These are phyloP conservation scores for Pachyramphus minor DNA, from an alignment of 2,113 vertebrate species.

Conservation along the genomic window DNA sequence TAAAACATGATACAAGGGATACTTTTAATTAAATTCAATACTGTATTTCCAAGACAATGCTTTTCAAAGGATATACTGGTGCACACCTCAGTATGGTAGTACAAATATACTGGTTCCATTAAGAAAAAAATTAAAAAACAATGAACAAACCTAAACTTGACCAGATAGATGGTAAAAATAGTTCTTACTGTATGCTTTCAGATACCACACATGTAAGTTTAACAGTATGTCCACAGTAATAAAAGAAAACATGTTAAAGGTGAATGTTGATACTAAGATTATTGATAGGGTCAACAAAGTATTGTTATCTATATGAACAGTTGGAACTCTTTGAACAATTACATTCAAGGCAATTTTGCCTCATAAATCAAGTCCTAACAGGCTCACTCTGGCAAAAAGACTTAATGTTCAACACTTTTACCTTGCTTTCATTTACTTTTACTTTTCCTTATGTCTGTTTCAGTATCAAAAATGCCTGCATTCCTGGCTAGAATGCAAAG, in stretches of 20 bases:
- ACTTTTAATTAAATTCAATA: not conserved
- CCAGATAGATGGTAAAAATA: constrained; percentile 3
- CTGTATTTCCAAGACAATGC: not conserved
- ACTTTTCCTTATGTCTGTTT: constrained; percentile 16
- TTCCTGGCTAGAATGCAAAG: constrained; percentile 9
- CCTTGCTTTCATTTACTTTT: not conserved
- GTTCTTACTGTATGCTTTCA: not conserved
- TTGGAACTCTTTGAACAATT: not conserved
- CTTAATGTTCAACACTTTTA: not conserved
- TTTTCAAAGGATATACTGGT: not conserved
- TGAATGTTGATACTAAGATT: not conserved
- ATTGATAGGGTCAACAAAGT: not conserved
- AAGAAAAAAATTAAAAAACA: not conserved
- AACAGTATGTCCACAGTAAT: not conserved
- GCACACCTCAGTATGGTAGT: not conserved
- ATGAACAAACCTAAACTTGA: not conserved
- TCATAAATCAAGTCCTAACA: not conserved
- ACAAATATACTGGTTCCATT: not conserved
- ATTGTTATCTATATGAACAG: not conserved
- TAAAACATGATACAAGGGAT: not conserved
- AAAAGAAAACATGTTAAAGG: not conserved
- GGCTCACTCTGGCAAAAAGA: not conserved
- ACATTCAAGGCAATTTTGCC: not conserved
- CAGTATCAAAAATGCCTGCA: not conserved
- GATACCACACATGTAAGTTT: not conserved